Percentiles rank a stretch among this genome's conserved stretches.
These are phyloP conservation scores for Caranx melampygus DNA, from an alignment of 2,113 vertebrate genomes.

Conservation along the genomic window DNA sequence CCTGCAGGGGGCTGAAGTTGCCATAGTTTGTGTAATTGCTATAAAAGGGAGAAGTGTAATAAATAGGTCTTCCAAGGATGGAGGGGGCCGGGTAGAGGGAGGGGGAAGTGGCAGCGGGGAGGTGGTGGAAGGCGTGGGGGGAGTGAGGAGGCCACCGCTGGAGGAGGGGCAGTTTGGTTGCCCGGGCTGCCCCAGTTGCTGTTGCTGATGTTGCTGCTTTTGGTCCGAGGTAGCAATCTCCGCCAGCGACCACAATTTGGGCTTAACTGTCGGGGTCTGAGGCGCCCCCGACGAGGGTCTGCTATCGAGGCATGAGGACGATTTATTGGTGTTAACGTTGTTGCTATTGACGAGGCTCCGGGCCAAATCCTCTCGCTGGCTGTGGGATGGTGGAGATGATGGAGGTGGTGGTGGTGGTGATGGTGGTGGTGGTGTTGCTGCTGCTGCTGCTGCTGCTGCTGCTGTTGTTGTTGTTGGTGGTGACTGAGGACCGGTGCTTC, in stretches of 20 bases:
- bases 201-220: conserved; percentile 86
- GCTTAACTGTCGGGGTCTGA: conserved; percentile 89
- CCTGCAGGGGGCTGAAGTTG: conserved; percentile 95
- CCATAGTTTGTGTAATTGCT: conserved; percentile 98
- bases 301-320: conserved; percentile 86
- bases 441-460: conserved; percentile 81
- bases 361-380: conserved; percentile 83
- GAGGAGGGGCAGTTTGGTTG: conserved; percentile 83
- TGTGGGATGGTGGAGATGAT: conserved; percentile 85
- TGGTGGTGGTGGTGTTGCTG: conserved; percentile 77
- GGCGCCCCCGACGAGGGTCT: conserved; percentile 81
- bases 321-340: conserved; percentile 80
- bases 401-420: conserved; percentile 82
- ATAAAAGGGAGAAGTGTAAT: conserved; percentile 99
- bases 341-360: conserved; percentile 70
- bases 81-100: conserved; percentile 92
- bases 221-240: conserved; percentile 99
- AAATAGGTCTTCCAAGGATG: conserved; percentile 96
- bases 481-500: conserved; percentile 89
- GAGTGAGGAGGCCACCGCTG: conserved; percentile 83
- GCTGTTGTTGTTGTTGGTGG: conserved; percentile 71
- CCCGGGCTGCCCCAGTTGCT: conserved; percentile 71
- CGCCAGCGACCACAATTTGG: conserved; percentile 97
- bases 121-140: conserved; percentile 85
- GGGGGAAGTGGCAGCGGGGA: conserved; percentile 84